These are phyloP conservation scores for Steatocranus sp. DNA, from an alignment of 2,797 vertebrate genomes.

Conservation along the genomic window DNA sequence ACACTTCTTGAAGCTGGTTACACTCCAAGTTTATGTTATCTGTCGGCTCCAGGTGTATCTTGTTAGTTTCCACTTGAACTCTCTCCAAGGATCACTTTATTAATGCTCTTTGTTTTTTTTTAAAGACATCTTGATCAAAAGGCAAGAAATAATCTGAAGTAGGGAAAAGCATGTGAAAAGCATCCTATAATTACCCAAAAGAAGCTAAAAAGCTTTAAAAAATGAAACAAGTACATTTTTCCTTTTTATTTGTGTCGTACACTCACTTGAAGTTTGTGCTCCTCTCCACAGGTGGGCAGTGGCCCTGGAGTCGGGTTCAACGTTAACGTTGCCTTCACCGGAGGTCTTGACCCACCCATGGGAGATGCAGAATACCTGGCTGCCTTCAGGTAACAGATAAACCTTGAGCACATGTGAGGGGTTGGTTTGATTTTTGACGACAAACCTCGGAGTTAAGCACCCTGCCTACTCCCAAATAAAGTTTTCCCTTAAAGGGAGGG, in stretches of 20 bases:
- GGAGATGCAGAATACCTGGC: conserved; percentile 90
- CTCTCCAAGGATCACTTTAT: background rate
- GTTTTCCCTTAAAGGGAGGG: background rate
- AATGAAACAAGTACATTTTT: accelerated
- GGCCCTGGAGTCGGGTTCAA: conserved; percentile 91
- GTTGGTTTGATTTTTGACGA: accelerated
- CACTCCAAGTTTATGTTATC: background rate
- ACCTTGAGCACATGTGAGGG: background rate
- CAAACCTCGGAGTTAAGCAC: background rate
- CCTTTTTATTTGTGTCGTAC: background rate
- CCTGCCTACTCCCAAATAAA: background rate
- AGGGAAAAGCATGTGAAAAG: background rate
- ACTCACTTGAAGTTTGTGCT: background rate
- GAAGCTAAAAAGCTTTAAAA: background rate
- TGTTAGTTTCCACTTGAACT: background rate
- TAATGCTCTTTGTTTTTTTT: background rate
- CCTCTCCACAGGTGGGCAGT: conserved; percentile 83
- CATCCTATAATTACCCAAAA: background rate
- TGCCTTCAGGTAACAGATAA: conserved; percentile 86
- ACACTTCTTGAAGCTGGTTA: background rate
- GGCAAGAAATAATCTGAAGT: background rate
- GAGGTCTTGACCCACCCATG: conserved; percentile 93
- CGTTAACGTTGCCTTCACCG: conserved; percentile 94
- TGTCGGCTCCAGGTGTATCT: background rate
- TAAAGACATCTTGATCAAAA: background rate